These are phyloP conservation scores for Melitaea athalia DNA, from an alignment of 2,888 invertebrate genomes.

Conservation along the genomic window DNA sequence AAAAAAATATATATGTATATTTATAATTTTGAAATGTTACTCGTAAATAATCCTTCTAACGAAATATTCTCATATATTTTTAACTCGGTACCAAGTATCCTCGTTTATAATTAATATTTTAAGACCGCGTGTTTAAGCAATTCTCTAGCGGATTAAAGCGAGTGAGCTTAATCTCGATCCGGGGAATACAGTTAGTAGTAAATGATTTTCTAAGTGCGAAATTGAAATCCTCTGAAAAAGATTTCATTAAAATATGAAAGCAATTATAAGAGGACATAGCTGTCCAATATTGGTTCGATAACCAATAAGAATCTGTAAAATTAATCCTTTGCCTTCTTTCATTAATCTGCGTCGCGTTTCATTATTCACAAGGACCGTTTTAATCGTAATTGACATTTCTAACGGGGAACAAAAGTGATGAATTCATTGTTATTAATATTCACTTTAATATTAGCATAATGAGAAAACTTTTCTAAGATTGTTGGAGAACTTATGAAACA, in stretches of 20 bases:
- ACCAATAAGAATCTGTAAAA: conserved; percentile 57
- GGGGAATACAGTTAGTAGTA: conserved; percentile 38
- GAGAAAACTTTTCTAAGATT: conserved; percentile 27
- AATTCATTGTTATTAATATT: conserved; percentile 56
- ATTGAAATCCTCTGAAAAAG: conserved; percentile 49
- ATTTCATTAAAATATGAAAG: conserved; percentile 54
- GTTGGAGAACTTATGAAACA: background rate
- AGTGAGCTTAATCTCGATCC: conserved; percentile 37
- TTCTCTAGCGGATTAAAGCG: conserved; percentile 41
- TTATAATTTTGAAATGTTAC: background rate
- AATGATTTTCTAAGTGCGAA: conserved; percentile 41
- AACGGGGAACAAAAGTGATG: conserved; percentile 54
- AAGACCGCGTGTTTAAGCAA: conserved; percentile 41
- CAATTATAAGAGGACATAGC: conserved; percentile 45
- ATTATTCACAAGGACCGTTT: conserved; percentile 60
- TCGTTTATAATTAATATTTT: conserved; percentile 40
- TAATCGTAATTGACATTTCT: conserved; percentile 68
- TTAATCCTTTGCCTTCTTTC: conserved; percentile 57
- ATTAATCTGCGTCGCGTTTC: conserved; percentile 59
- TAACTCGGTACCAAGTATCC: conserved; percentile 20
- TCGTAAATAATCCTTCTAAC: conserved; percentile 24
- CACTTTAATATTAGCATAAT: conserved; percentile 42
- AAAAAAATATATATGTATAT: conserved; percentile 4
- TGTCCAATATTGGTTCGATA: conserved; percentile 56
- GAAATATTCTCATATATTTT: conserved; percentile 33